Base-by-base conservation (phyloP, 2,797 vertebrate species). In the Chaetodon trifasciatus region DNA sequence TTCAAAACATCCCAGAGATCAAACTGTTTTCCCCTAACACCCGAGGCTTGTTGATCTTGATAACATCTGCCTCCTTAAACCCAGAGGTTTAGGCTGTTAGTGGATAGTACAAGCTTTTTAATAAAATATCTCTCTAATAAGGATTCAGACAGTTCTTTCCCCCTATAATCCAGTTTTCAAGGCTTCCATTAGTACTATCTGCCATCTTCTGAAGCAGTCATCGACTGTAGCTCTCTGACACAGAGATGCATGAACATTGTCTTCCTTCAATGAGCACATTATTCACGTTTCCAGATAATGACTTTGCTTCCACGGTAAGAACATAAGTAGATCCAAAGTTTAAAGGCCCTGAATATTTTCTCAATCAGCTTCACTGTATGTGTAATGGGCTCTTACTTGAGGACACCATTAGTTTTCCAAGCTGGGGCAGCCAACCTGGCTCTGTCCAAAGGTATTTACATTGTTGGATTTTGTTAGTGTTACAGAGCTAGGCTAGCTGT, bases 151-250 rank as follows among this genome's bases (percentile, higher is more conserved):
- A 60, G 57, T 53, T 63, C 23, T 35, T 56, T 79, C 17, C 35
- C 47, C 58, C 55, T 85, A 88, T 81, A 81, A 83, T 86, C 61
- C 4, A 3, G 32, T 56, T 80, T 87, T 81, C 79, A 77, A 72
- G 65, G 60, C 52, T 53, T 82, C 77, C 61, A 78, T 87, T 84
- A 66, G 68, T 73, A 44, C 24, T 40, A 39, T 83, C 74, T 83
- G 49, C 73, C 67, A 78, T 83, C 68, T 71, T 60, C 49, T 67
- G 58, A 55, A 64, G 72, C n/a, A 64, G 28, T 56, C 40, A 39
- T 78, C 37, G 47, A 46, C 24, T 49, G 49, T 7, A 70, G 53
- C 63, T 35, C 66, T 39, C 44, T 47, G 55, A 71, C 9, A 76
- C 37, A 63, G 17, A 56, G 55, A 76, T 70, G 17, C 42, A 79